phyloP scores from a whole-genome alignment of 2,888 invertebrate genomes.

The Linyphia triangularis region DNA sequence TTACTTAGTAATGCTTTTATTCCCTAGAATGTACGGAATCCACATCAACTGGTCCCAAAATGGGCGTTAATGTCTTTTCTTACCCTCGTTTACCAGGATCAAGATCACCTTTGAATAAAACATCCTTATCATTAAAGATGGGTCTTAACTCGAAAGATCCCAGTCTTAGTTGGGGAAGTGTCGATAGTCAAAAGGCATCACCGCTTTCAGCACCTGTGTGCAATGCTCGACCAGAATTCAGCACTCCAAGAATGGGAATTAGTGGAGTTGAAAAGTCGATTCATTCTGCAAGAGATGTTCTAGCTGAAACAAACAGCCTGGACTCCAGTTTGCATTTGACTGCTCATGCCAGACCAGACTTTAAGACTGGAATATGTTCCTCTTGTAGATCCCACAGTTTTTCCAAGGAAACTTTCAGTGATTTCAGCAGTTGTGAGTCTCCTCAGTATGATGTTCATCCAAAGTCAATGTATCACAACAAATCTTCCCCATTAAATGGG shows the following conservation, averaged over 20 bases:
- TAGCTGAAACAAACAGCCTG: conserved; percentile 47
- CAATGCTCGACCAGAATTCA: conserved; percentile 38
- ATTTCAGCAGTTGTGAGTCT: conserved; percentile 29
- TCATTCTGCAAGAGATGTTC: conserved; percentile 28
- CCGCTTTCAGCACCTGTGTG: conserved; percentile 64
- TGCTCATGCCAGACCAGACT: conserved; percentile 19
- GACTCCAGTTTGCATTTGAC: conserved; percentile 19
- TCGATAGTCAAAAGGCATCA: conserved; percentile 49
- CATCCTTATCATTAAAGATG: conserved; percentile 64
- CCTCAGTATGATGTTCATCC: conserved; percentile 31
- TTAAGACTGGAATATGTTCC: conserved; percentile 64
- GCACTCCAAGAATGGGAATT: conserved; percentile 58
- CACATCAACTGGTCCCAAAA: conserved; percentile 64
- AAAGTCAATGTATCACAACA: conserved; percentile 2
- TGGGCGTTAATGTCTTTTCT: conserved; percentile 67
- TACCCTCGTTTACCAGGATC: conserved; percentile 65
- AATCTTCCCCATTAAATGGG: neutral
- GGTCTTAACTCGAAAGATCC: conserved; percentile 55
- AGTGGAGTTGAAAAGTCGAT: conserved; percentile 59
- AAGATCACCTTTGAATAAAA: conserved; percentile 54
- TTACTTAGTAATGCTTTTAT: too few species aligned
- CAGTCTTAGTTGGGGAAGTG: conserved; percentile 19
- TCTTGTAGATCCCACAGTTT: conserved; percentile 51
- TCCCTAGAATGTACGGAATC: conserved; percentile 54
- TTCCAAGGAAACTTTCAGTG: conserved; percentile 47